phyloP scores from a whole-genome alignment of 2,113 vertebrate species.

The Caranx melampygus region DNA sequence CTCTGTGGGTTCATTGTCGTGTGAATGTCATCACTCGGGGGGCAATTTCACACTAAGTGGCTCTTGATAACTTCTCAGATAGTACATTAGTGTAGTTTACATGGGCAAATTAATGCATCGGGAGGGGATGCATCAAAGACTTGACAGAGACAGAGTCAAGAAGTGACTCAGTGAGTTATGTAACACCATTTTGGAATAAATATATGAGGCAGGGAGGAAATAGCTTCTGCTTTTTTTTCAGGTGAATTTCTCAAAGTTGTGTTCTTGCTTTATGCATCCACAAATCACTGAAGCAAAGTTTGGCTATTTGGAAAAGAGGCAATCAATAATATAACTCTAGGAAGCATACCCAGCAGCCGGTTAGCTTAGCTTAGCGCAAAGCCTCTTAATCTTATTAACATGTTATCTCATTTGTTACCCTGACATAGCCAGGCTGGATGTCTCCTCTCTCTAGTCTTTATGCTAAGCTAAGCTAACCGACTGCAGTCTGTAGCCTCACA shows the following conservation, averaged over 20 bases:
- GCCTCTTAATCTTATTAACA: not conserved
- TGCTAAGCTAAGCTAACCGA: conserved; percentile 8
- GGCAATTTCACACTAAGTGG: conserved; percentile 42
- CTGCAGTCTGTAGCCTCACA: not conserved
- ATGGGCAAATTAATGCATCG: conserved; percentile 15
- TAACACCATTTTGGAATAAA: not conserved
- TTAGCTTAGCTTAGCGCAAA: not conserved
- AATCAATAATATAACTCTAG: not conserved
- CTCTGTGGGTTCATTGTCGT: not conserved
- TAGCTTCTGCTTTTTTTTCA: not conserved
- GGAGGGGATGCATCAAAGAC: conserved; percentile 2
- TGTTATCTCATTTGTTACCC: not conserved
- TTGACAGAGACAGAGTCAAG: not conserved
- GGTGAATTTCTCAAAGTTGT: not conserved
- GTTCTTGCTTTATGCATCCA: not conserved
- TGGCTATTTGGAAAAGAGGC: not conserved
- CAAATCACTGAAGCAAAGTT: not conserved
- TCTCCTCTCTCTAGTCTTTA: not conserved
- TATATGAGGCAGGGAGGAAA: not conserved
- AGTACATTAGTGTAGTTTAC: not conserved
- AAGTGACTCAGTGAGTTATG: conserved; percentile 8
- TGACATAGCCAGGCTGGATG: not conserved
- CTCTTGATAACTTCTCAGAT: not conserved
- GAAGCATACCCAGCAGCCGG: not conserved
- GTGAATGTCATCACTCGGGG: conserved; percentile 45